Evolutionary conservation across 2,113 vertebrate species (phyloP).

Genomic region (Euleptes europaea): DNA sequence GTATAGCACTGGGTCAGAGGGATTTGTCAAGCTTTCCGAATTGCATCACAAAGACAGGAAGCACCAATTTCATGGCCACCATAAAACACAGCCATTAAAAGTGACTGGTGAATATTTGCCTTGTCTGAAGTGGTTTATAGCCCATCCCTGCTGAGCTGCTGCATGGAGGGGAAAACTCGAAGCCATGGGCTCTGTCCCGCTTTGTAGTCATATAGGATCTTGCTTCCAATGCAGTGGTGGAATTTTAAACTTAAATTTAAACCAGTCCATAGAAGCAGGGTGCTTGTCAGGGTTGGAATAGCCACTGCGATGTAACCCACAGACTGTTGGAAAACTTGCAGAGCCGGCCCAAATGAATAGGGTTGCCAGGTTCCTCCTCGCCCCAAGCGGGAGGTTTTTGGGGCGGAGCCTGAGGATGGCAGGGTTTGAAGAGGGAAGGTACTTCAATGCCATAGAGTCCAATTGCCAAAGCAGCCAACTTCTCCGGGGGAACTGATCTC

Average conservation of each 20-base stretch:
- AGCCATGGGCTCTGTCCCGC: background rate
- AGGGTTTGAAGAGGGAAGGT: too few relatives aligned
- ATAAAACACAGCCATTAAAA: background rate
- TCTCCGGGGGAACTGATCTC: too few relatives aligned
- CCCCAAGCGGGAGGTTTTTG: too few relatives aligned
- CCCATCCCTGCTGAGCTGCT: background rate
- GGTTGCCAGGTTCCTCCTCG: too few relatives aligned
- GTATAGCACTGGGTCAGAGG: background rate
- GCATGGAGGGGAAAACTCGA: background rate
- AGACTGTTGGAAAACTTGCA: background rate
- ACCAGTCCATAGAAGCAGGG: too few relatives aligned
- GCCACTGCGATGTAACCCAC: background rate
- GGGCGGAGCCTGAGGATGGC: too few relatives aligned
- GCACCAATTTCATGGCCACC: fast-evolving
- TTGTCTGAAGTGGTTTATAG: background rate
- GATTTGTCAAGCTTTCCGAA: background rate
- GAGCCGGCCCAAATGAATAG: background rate
- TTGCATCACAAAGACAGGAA: background rate
- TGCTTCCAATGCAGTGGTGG: background rate
- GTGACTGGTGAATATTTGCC: background rate
- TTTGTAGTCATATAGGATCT: background rate
- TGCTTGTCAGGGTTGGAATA: background rate
- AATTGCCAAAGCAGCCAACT: too few relatives aligned
- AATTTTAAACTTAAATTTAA: background rate
- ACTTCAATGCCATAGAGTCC: too few relatives aligned